Evolutionary conservation across 2,797 vertebrate species (phyloP), one percentile per base, ranked within the genome.

Genomic region (Hyperoplus immaculatus): DNA sequence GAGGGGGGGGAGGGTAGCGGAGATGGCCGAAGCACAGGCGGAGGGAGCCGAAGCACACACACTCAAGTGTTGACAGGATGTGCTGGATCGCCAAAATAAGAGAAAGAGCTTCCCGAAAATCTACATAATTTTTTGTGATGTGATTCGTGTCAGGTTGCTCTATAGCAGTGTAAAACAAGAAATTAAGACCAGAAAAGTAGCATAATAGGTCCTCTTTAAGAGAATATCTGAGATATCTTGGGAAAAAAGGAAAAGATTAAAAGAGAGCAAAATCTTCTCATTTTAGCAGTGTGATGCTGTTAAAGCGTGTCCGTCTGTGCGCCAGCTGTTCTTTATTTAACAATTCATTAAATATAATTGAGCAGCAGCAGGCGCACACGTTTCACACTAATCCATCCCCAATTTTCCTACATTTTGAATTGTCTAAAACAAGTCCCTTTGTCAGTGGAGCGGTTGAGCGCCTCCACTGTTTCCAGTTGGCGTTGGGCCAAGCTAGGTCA

Each of bases 401-500:
- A 29, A 18, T 61, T 68, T 43, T 41, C n/a, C 21, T 57, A n/a
- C 56, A 10, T 65, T 65, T 59, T 76, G 14, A 69, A 46, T 46
- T 49, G 38, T 75, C 10, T n/a, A 4, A 76, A 65, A 71, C 1
- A 1, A 10, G 13, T 13, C 42, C 47, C 10, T 38, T 29, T 29
- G n/a, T 9, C 70, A 50, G 16, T 6, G 11, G 59, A 6, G 38
- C 8, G 6, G 54, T 1, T 29, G 7, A 75, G 77, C 54, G 42
- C 63, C 54, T 77, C 61, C 0, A 2, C 47, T 60, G 57, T 66
- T 74, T 76, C 36, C 47, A 70, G 56, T 75, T 69, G 47, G 43
- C 61, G 10, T 70, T 54, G 55, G 77, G 62, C 55, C 70, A 58
- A 21, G 21, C 21, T 21, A 86, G 70, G 82, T 83, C 77, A 58